These are phyloP conservation scores for Drosophila rufa DNA, from an alignment of 1,140 invertebrate genomes.

Conservation along the genomic window DNA sequence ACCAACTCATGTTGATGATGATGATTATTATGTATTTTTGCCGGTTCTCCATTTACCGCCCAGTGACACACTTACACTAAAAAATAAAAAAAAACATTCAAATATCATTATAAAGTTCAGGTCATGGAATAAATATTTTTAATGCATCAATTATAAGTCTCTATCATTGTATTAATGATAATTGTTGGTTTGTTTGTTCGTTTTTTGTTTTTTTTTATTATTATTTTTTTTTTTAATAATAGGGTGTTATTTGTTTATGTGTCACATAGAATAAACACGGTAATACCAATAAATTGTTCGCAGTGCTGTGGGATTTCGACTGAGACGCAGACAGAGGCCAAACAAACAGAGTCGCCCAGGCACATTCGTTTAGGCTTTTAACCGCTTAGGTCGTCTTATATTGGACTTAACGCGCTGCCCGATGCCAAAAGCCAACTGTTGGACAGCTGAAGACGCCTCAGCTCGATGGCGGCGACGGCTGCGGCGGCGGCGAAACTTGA, in stretches of 20 bases:
- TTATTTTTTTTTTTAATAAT: too few species aligned
- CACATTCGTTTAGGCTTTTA: slow-evolving; percentile 82
- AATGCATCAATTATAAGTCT: too few species aligned
- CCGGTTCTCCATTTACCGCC: slow-evolving; percentile 48
- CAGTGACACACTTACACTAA: slow-evolving; percentile 45
- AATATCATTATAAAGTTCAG: too few species aligned
- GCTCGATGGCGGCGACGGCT: slow-evolving; percentile 51
- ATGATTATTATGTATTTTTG: slow-evolving; percentile 81
- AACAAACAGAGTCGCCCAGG: slow-evolving; percentile 41
- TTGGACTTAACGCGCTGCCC: slow-evolving; percentile 76
- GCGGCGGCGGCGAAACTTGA: slow-evolving; percentile 73
- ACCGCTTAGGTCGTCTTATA: slow-evolving; percentile 82
- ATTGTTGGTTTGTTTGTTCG: background rate
- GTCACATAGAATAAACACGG: too few species aligned
- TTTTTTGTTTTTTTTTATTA: background rate
- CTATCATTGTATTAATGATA: background rate
- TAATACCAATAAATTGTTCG: background rate
- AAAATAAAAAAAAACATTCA: background rate
- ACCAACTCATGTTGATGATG: slow-evolving; percentile 54
- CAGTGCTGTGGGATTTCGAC: slow-evolving; percentile 21
- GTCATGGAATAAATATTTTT: too few species aligned
- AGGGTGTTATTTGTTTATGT: too few species aligned
- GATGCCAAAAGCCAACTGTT: slow-evolving; percentile 74
- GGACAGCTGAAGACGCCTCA: slow-evolving; percentile 75
- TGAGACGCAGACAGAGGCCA: slow-evolving; percentile 25